Conservation (phyloP, 2,113 vertebrate species). For the Sminthopsis crassicaudata region DNA sequence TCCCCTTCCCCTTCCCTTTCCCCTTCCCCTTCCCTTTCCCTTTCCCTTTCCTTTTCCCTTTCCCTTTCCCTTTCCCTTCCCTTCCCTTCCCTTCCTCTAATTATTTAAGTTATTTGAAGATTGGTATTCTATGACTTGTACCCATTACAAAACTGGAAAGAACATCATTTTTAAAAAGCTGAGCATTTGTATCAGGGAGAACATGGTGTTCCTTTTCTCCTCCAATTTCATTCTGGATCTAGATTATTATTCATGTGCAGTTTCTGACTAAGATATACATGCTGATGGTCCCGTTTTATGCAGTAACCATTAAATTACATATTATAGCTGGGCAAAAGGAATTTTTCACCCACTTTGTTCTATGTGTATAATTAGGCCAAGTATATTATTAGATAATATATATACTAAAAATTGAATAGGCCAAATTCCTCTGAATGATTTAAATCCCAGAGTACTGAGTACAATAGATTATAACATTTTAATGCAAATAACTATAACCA, state of each 20-base stretch:
- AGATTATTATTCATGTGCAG: neutral
- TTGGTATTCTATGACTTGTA: neutral
- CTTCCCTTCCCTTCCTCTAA: neutral
- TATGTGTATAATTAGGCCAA: neutral
- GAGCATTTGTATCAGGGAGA: neutral
- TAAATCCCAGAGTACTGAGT: neutral
- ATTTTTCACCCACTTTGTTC: neutral
- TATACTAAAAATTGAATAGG: neutral
- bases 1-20: neutral
- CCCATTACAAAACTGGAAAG: neutral
- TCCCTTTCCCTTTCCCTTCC: neutral
- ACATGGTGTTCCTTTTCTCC: neutral
- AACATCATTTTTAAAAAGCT: neutral
- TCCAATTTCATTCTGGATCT: neutral
- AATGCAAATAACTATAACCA: neutral
- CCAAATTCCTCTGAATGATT: neutral
- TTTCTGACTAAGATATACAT: neutral
- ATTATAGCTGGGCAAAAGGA: neutral
- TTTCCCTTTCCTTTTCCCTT: neutral
- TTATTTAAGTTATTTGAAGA: neutral
- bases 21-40: neutral
- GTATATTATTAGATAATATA: neutral
- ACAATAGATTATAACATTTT: neutral
- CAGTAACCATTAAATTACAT: neutral
- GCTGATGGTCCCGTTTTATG: neutral